Evolutionary conservation across 1,140 invertebrate species (phyloP), one percentile per base, ranked within the genome.

Genomic region (Magallana angulata): DNA sequence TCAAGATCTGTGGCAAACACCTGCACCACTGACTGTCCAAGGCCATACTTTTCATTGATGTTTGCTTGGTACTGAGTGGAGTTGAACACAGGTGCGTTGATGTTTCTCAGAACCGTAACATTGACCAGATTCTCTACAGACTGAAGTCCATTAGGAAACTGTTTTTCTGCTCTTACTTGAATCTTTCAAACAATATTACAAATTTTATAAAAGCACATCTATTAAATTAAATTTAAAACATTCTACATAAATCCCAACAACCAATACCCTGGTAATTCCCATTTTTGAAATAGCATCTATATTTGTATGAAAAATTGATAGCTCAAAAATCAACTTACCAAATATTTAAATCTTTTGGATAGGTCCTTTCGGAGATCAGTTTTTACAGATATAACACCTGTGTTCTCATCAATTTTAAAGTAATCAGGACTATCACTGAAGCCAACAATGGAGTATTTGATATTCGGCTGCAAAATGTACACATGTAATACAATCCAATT

Each of bases 31-130:
- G 96, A 96, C 91, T 96, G 96, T 92, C 98, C 90, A 57, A 91
- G 97, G 1, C 96, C 96, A 57, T 96, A 95, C 94, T 98, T 98
- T 95, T 98, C 98, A 1, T 97, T 97, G 7, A 98, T 97, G 57
- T 95, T 96, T 57, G 81, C 84, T 92, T 97, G 96, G 90, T 98
- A 98, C 4, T 96, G 94, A 0, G 96, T 95, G 88, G 97, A 96
- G 89, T 96, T 96, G 93, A 99, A 99, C 9, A 97, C 56, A 0
- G 98, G 98, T 36, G 97, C 94, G 94, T 98, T 98, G 93, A 97
- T 94, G 94, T 99, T 98, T 48, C 96, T 94, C n/a, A 97, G 96
- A 88, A 96, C 95, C 0, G 82, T 91, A 58, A 99, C 96, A 0
- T 97, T 97, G 0, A 98, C 97, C 6, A 97, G 97, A 0, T 98